Evolutionary conservation across 2,113 vertebrate species (phyloP).

Genomic region (Coturnix japonica): DNA sequence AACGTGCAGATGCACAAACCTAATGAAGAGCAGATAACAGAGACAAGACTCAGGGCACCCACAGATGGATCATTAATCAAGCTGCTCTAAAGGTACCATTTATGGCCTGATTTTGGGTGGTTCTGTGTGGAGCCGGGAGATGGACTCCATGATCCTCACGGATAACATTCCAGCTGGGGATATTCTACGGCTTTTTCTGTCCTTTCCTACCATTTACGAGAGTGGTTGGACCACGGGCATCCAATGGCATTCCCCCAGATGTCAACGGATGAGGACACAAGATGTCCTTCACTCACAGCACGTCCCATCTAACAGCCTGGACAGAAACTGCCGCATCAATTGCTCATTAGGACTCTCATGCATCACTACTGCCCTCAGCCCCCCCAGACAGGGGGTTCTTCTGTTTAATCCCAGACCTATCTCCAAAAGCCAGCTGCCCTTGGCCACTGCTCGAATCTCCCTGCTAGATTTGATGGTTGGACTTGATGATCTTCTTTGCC

Average conservation of each 20-base stretch:
- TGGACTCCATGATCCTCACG: too few species aligned
- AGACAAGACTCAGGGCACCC: background rate
- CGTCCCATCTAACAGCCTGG: background rate
- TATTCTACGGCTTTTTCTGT: too few species aligned
- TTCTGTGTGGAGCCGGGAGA: too few species aligned
- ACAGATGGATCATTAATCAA: accelerated
- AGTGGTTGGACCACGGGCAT: background rate
- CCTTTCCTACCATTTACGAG: background rate
- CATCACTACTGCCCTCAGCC: background rate
- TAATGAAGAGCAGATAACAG: accelerated
- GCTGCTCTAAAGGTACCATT: background rate
- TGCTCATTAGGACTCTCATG: accelerated
- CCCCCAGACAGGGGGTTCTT: background rate
- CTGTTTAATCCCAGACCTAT: background rate
- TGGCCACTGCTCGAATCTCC: background rate
- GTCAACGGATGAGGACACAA: background rate
- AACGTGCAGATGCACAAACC: background rate
- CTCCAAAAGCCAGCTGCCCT: background rate
- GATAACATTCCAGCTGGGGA: too few species aligned
- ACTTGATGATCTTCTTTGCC: too few species aligned
- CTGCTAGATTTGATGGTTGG: too few species aligned
- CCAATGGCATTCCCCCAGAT: accelerated
- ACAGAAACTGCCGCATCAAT: background rate
- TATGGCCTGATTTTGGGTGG: too few species aligned
- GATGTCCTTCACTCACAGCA: background rate